A percentile compares a stretch with the other conserved stretches of the same genome.
These are phyloP conservation scores for Sitodiplosis mosellana DNA, from an alignment of 1,140 invertebrate genomes.

Conservation along the genomic window DNA sequence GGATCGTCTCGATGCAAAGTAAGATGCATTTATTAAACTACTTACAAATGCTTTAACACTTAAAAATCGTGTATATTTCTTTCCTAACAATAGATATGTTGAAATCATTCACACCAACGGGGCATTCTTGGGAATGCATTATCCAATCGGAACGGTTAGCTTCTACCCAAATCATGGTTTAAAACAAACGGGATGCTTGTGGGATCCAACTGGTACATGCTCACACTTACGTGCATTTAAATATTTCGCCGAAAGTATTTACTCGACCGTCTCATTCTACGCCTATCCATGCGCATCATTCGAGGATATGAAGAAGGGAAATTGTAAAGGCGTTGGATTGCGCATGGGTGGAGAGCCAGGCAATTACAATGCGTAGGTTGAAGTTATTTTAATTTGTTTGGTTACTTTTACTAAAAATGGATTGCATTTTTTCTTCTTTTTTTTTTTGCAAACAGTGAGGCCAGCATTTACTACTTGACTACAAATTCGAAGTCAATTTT, in stretches of 20 bases:
- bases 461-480: too few species aligned
- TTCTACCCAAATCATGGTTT: slow-evolving; percentile 31
- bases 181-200: neutral
- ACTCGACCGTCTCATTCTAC: neutral
- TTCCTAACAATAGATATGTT: slow-evolving; percentile 15
- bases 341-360: neutral
- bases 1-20: slow-evolving; percentile 30
- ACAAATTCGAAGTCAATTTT: too few species aligned
- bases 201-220: slow-evolving; percentile 3
- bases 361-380: neutral
- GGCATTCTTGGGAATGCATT: slow-evolving; percentile 30
- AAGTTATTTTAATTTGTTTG: slow-evolving; percentile 2
- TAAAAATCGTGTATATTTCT: slow-evolving; percentile 25
- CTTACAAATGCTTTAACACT: slow-evolving; percentile 30
- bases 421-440: too few species aligned
- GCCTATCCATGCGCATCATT: neutral
- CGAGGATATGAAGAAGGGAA: neutral
- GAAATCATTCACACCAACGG: slow-evolving; percentile 4
- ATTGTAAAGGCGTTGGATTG: neutral
- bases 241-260: slow-evolving; percentile 17
- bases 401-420: too few species aligned
- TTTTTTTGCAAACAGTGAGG: too few species aligned
- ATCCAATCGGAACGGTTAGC: slow-evolving; percentile 31
- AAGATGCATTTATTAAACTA: slow-evolving; percentile 46
- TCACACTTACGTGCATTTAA: slow-evolving; percentile 13